phyloP scores from a whole-genome alignment of 2,888 invertebrate genomes.

The Cantharis flavilabris region DNA sequence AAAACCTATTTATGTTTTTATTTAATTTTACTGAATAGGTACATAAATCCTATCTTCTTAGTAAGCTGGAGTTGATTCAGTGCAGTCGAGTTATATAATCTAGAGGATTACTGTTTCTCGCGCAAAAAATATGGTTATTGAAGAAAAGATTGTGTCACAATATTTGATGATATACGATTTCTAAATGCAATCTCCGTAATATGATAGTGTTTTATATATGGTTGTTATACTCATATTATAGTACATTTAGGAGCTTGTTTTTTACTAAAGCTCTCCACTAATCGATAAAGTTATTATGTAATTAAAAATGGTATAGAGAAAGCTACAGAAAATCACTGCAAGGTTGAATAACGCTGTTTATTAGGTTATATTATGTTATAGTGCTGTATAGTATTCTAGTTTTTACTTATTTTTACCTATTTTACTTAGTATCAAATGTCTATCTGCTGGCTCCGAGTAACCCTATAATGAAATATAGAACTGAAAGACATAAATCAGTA shows the following conservation, averaged over 20 bases:
- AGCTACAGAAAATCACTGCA: not conserved
- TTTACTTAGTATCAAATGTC: no score
- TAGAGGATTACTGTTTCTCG: constrained; percentile 18
- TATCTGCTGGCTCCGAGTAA: no score
- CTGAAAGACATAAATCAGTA: no score
- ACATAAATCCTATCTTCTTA: not conserved
- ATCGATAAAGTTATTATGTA: not conserved
- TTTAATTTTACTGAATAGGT: not conserved
- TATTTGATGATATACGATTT: constrained; percentile 27
- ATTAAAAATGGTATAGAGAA: not conserved
- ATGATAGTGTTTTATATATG: constrained; percentile 24
- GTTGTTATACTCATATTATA: constrained; percentile 5
- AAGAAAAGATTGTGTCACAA: constrained; percentile 28
- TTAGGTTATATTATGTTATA: no score
- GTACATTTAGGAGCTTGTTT: constrained; percentile 7
- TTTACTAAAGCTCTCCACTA: not conserved
- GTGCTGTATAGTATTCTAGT: no score
- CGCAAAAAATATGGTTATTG: constrained; percentile 28
- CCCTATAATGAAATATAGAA: no score
- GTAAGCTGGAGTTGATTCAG: not conserved
- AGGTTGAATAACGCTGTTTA: not conserved
- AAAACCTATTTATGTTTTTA: not conserved
- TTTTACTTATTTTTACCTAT: no score
- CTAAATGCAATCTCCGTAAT: constrained; percentile 19
- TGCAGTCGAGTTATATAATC: not conserved